These are phyloP conservation scores for Sebastes wilsoni DNA, from an alignment of 2,797 vertebrate species.

Conservation along the genomic window DNA sequence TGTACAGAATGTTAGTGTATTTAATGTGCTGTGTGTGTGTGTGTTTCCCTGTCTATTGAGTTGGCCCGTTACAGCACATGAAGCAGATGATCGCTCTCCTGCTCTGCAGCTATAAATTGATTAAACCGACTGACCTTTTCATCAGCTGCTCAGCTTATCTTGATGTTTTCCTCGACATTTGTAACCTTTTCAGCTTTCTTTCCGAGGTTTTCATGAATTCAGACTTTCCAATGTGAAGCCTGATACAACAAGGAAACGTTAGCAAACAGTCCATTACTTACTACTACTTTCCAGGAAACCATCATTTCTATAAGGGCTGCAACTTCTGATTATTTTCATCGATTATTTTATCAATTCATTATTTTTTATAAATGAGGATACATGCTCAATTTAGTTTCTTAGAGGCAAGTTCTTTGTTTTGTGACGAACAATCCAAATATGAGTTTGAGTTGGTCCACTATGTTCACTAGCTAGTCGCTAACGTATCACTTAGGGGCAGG, in stretches of 20 bases:
- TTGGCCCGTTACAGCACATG: background rate
- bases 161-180: no score
- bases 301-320: fast-evolving
- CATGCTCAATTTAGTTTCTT: background rate
- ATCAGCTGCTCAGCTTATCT: background rate
- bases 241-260: background rate
- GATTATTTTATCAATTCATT: background rate
- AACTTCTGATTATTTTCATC: background rate
- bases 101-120: background rate
- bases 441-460: background rate
- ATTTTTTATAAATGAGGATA: background rate
- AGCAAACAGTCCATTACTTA: no score
- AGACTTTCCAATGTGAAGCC: background rate
- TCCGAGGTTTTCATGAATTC: background rate
- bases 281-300: background rate
- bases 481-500: fast-evolving
- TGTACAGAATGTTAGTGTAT: background rate
- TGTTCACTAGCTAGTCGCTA: background rate
- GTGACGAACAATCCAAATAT: background rate
- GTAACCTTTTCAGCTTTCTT: fast-evolving
- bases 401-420: background rate
- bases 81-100: background rate
- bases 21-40: background rate
- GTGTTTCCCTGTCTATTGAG: background rate
- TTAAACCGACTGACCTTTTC: conserved; percentile 15